phyloP scores from a whole-genome alignment of 2,888 invertebrate species.

The Phasia obesa region DNA sequence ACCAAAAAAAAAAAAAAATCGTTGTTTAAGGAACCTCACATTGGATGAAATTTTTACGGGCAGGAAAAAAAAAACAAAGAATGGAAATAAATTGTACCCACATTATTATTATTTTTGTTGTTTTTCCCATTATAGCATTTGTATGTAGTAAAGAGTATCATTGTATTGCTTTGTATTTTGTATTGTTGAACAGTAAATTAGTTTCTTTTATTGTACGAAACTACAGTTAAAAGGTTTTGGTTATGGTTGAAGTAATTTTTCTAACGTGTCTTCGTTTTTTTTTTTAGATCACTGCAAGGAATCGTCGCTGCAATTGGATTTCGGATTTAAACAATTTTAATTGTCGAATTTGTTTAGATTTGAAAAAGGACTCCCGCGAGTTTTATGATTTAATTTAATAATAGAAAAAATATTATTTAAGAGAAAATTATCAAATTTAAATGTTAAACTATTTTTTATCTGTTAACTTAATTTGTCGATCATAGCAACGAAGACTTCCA shows the following conservation, averaged over 20 bases:
- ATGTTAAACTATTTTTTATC: no score
- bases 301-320: background rate
- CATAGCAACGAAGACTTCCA: no score
- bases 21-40: constrained; percentile 4
- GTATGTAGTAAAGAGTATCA: constrained; percentile 3
- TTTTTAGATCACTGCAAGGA: background rate
- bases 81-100: constrained; percentile 44
- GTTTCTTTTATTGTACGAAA: constrained; percentile 32
- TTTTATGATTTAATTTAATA: no score
- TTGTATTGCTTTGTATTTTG: constrained; percentile 26
- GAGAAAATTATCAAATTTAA: no score
- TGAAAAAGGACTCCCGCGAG: no score
- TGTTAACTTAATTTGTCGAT: no score
- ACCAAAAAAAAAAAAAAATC: constrained; percentile 31
- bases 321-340: background rate
- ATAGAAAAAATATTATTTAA: no score
- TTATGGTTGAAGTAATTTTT: background rate
- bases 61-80: constrained; percentile 18
- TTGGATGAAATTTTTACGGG: constrained; percentile 20
- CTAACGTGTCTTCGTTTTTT: background rate
- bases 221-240: constrained; percentile 7
- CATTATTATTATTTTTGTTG: constrained; percentile 42
- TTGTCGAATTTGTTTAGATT: no score
- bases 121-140: constrained; percentile 19
- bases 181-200: constrained; percentile 37